Percentiles rank a stretch among this genome's conserved stretches.
These are phyloP conservation scores for Crotalus viridis DNA, from an alignment of 2,113 vertebrate genomes.

Conservation along the genomic window DNA sequence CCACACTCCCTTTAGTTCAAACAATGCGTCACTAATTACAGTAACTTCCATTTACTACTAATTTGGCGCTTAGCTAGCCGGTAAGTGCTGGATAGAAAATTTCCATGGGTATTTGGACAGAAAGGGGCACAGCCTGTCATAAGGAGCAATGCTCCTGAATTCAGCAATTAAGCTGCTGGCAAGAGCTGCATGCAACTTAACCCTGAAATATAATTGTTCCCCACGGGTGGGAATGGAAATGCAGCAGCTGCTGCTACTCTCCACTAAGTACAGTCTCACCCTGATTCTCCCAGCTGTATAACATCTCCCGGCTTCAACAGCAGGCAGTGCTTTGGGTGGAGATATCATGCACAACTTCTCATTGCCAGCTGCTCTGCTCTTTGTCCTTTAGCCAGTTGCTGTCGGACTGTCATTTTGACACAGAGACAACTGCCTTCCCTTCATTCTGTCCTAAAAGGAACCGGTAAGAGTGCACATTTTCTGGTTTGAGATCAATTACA, in stretches of 20 bases:
- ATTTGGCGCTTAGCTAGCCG: constrained; percentile 55
- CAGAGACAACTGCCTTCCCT: background rate
- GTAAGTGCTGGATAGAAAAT: constrained; percentile 39
- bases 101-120: constrained; percentile 15
- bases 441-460: too few relatives aligned
- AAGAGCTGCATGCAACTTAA: background rate
- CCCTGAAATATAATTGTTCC: constrained; percentile 25
- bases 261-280: background rate
- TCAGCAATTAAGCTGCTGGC: constrained; percentile 13
- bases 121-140: background rate
- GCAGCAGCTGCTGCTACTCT: constrained; percentile 11
- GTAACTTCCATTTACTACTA: constrained; percentile 28
- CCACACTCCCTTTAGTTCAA: background rate
- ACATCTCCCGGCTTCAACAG: background rate
- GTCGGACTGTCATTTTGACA: background rate
- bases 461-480: background rate
- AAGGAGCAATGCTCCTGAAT: background rate
- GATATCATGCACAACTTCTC: background rate
- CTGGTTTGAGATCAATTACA: background rate
- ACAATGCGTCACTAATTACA: constrained; percentile 26
- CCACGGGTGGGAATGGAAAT: constrained; percentile 9
- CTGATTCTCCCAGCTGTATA: background rate
- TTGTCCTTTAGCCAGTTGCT: background rate
- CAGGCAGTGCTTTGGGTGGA: background rate
- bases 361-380: background rate